Evolutionary conservation across 2,888 invertebrate genomes (phyloP), one percentile per base, ranked within the genome.

Genomic region (Trichacis sp.): DNA sequence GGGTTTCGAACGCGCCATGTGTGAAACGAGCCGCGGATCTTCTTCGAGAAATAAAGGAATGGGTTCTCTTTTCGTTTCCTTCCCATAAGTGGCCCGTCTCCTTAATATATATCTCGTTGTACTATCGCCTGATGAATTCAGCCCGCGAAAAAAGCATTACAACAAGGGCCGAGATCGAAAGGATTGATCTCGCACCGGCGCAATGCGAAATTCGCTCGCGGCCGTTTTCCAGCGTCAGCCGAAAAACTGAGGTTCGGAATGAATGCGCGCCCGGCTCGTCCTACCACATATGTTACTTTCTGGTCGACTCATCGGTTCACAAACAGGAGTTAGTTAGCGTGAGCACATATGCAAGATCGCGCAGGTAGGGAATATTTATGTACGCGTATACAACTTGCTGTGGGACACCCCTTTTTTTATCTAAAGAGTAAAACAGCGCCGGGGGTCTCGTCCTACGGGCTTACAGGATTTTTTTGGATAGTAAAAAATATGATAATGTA

Each of bases 401-500:
- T 46, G 58, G 56, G 53, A 60, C 66, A 63, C 64, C 64, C 69
- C 69, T 66, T 66, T 66, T 65, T 54, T 40, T 59, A 52, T 64
- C 61, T 60, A 68, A 64, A 68, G 64, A 55, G 65, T 52, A 64
- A 63, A 69, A 61, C 63, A 69, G 63, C 52, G 69, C 50, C 56
- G 55, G 60, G 64, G 68, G 68, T 64, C 50, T 49, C 59, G 55
- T 59, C 67, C 54, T 64, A 68, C 68, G 54, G 62, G 65, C 70
- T 63, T 62, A 64, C 54, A 49, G 50, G 57, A 60, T 80, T 80
- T 81, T 79, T 79, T 68, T 77, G 76, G 81, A 82, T 80, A 78
- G 79, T 81, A 83, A 82, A 83, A 83, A 83, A 83, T 83, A 83
- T 83, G 79, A 83, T 83, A 83, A 82, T 83, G 79, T 81, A 83